A percentile compares a stretch with the other conserved stretches of the same genome.
These are phyloP conservation scores for Styela plicata DNA, from an alignment of 23 tunicate species.

Conservation along the genomic window DNA sequence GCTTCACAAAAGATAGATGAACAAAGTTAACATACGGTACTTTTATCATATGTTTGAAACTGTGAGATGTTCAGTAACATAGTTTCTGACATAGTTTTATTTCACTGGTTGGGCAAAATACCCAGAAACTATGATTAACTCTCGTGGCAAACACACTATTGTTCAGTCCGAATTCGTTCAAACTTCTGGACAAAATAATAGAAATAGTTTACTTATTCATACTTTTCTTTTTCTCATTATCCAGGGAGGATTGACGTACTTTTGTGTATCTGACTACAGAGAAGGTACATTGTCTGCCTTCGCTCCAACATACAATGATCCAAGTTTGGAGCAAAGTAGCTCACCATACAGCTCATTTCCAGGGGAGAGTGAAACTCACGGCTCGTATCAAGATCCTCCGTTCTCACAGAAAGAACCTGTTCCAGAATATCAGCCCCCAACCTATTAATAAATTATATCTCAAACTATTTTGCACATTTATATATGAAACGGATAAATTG, in stretches of 20 bases:
- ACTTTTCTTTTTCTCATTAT: conserved; percentile 6
- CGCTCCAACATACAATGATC: conserved; percentile 86
- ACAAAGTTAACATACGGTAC: too few species aligned
- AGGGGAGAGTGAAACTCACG: conserved; percentile 66
- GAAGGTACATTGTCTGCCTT: conserved; percentile 89
- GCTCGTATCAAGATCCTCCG: conserved; percentile 79
- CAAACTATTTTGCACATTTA: neutral
- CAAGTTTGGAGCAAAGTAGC: conserved; percentile 64
- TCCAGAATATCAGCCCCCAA: conserved; percentile 57
- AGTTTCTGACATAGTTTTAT: too few species aligned
- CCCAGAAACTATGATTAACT: too few species aligned
- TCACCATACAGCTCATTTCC: conserved; percentile 93
- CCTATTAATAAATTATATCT: conserved; percentile 29
- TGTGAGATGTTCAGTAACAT: too few species aligned
- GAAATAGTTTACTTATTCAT: too few species aligned
- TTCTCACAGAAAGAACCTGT: conserved; percentile 36
- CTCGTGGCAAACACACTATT: too few species aligned
- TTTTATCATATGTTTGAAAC: too few species aligned
- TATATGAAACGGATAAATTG: too few species aligned
- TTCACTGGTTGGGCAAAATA: too few species aligned
- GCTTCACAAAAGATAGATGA: too few species aligned
- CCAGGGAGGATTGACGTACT: conserved; percentile 85
- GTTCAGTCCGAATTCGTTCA: too few species aligned
- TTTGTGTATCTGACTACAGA: conserved; percentile 75
- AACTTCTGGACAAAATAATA: too few species aligned